phyloP scores from a whole-genome alignment of 2,888 invertebrate species.

The Parapristionchus giblindavisi region DNA sequence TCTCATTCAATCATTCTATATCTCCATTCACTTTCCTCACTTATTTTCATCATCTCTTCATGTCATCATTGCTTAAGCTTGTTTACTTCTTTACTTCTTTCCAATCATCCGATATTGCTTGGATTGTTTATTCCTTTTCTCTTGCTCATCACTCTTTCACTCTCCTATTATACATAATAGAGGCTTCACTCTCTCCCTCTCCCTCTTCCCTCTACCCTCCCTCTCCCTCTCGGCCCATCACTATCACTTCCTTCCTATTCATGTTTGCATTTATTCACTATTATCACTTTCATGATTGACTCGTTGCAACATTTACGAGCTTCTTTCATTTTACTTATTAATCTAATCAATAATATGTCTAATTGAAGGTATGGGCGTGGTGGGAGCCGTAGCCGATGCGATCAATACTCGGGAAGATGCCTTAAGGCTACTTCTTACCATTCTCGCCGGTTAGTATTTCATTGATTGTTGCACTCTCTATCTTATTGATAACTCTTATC shows the following conservation, averaged over 20 bases:
- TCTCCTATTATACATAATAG: too few species aligned
- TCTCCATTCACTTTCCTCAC: too few species aligned
- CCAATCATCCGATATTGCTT: too few species aligned
- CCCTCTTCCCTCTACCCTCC: too few species aligned
- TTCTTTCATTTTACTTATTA: background rate
- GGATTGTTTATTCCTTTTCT: too few species aligned
- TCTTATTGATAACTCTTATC: background rate
- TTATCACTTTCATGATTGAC: background rate
- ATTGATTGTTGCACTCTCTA: background rate
- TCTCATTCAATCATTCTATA: too few species aligned
- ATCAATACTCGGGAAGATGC: conserved; percentile 64
- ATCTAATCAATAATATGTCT: background rate
- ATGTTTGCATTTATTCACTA: background rate
- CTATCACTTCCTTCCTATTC: background rate
- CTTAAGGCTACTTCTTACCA: conserved; percentile 61
- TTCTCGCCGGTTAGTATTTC: conserved; percentile 55
- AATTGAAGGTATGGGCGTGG: conserved; percentile 42
- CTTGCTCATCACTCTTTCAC: too few species aligned
- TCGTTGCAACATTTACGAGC: background rate
- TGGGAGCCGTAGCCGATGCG: conserved; percentile 55
- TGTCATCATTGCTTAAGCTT: too few species aligned
- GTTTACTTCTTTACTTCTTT: too few species aligned
- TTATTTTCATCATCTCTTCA: too few species aligned
- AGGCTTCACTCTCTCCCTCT: too few species aligned
- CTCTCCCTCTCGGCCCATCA: too few species aligned